Evolutionary conservation across 2,888 invertebrate genomes (phyloP).

Genomic region (Phaonia tiefii): DNA sequence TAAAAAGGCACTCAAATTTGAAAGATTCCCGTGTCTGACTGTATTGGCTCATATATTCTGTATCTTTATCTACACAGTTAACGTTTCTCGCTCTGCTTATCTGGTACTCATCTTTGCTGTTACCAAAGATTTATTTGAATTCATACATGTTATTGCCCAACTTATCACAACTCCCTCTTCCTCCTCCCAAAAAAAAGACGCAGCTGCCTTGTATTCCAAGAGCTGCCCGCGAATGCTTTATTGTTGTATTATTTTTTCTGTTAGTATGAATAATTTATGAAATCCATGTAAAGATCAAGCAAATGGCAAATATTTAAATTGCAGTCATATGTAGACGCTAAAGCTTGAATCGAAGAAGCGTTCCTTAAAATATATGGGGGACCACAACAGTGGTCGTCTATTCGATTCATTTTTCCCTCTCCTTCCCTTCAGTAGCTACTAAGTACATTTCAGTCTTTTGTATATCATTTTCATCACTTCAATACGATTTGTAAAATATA

Average conservation of each 20-base stretch:
- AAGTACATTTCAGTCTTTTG: background rate
- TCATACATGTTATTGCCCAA: slow-evolving; percentile 31
- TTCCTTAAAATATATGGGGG: background rate
- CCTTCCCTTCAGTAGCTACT: background rate
- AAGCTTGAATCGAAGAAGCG: slow-evolving; percentile 17
- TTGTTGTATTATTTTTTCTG: slow-evolving; percentile 43
- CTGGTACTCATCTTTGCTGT: background rate
- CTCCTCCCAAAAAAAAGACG: background rate
- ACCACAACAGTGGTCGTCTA: background rate
- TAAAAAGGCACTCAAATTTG: too few species aligned
- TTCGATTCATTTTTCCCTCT: background rate
- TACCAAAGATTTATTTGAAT: too few species aligned
- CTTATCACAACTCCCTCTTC: background rate
- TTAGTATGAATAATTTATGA: slow-evolving; percentile 67
- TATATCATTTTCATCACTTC: slow-evolving; percentile 64
- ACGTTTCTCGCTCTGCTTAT: background rate
- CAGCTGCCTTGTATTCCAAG: slow-evolving; percentile 51
- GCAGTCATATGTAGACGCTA: slow-evolving; percentile 59
- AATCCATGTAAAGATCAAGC: slow-evolving; percentile 62
- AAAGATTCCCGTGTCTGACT: too few species aligned
- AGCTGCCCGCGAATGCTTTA: slow-evolving; percentile 24
- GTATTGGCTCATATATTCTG: too few species aligned
- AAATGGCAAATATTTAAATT: slow-evolving; percentile 63
- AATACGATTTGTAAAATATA: slow-evolving; percentile 56
- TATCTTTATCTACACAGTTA: background rate